These are phyloP conservation scores for Acanthis flammea DNA, from an alignment of 2,797 vertebrate genomes.

Conservation along the genomic window DNA sequence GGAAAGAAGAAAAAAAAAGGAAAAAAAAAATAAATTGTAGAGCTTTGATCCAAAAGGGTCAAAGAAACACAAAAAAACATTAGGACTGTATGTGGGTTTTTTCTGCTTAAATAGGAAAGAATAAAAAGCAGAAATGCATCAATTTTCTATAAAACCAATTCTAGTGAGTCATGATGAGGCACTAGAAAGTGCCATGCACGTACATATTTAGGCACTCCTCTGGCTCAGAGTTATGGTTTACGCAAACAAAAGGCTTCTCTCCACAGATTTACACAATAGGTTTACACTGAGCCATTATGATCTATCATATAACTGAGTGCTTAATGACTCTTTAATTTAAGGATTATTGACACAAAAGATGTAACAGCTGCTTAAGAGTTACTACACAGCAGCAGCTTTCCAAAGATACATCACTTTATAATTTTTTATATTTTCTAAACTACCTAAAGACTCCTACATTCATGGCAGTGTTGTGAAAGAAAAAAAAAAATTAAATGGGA, in stretches of 20 bases:
- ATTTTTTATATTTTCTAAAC: slow-evolving; percentile 61
- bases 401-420: slow-evolving; percentile 62
- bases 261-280: slow-evolving; percentile 63
- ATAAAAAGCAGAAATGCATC: background rate
- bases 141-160: background rate
- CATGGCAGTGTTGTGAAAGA: slow-evolving; percentile 49
- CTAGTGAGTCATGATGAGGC: background rate
- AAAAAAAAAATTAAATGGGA: slow-evolving; percentile 38
- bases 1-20: background rate
- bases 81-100: fast-evolving
- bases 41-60: background rate
- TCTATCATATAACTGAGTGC: slow-evolving; percentile 56
- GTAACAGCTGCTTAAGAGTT: slow-evolving; percentile 71
- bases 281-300: slow-evolving; percentile 53
- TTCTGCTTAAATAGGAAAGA: background rate
- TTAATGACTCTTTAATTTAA: slow-evolving; percentile 71
- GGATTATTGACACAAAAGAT: slow-evolving; percentile 66
- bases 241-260: slow-evolving; percentile 31
- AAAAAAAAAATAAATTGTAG: background rate
- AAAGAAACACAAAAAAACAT: background rate
- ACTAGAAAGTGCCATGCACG: background rate
- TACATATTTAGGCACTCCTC: background rate
- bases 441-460: slow-evolving; percentile 40
- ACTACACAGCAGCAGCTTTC: slow-evolving; percentile 64
- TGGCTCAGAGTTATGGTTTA: slow-evolving; percentile 8